Conservation (phyloP, 2,113 vertebrate genomes). For the Sphyrna mokarran region DNA sequence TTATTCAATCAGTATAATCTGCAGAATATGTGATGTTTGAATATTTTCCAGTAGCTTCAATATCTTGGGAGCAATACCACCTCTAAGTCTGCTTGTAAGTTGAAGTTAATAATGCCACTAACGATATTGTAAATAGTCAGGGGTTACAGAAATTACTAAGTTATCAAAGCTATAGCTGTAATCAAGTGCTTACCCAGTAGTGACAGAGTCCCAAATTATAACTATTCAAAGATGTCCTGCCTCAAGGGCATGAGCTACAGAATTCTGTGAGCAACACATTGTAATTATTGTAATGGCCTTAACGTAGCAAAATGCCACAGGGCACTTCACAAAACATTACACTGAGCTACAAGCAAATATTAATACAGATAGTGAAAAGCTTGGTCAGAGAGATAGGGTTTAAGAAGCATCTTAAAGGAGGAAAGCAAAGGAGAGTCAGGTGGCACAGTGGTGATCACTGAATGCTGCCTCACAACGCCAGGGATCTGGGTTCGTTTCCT, state of each 20-base stretch:
- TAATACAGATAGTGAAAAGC: neutral
- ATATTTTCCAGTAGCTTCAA: neutral
- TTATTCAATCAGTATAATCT: neutral
- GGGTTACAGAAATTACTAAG: neutral
- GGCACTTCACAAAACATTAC: neutral
- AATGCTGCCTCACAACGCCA: no score
- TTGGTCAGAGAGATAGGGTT: no score
- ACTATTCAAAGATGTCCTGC: neutral
- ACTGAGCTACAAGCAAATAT: neutral
- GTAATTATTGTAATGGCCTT: neutral
- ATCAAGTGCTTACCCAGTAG: neutral
- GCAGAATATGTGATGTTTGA: no score
- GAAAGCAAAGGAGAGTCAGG: no score
- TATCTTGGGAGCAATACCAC: neutral
- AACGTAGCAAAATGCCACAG: neutral
- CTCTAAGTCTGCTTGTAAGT: neutral
- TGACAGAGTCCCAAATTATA: neutral
- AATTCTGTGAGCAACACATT: neutral
- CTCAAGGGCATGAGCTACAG: neutral
- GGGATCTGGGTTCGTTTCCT: no score
- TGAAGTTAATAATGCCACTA: neutral
- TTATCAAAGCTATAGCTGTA: neutral
- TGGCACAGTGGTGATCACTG: no score
- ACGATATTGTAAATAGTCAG: neutral
- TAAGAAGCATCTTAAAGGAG: no score